Percentiles rank a stretch among this genome's conserved stretches.
Conservation (phyloP, 2,888 invertebrate species). For the Drepanosiphum platanoidis region DNA sequence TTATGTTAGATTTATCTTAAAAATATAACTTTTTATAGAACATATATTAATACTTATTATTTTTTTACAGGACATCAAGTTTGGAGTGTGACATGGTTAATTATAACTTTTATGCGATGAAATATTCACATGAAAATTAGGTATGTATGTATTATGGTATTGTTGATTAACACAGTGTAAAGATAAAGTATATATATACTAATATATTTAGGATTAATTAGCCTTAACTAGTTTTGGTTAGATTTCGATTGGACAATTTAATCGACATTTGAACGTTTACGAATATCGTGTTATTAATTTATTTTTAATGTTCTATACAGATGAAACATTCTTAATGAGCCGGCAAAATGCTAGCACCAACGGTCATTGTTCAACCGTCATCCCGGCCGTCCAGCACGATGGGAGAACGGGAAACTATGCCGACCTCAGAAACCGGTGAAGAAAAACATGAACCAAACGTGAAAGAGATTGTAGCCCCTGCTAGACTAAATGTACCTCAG, state of each 20-base stretch:
- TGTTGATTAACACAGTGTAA: too few relatives aligned
- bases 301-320: not conserved
- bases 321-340: constrained; percentile 45
- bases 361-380: constrained; percentile 63
- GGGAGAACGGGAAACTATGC: constrained; percentile 42
- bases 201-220: too few relatives aligned
- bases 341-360: constrained; percentile 63
- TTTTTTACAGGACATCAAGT: not conserved
- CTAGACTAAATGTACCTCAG: constrained; percentile 46
- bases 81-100: not conserved
- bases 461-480: constrained; percentile 51
- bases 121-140: not conserved
- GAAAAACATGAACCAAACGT: constrained; percentile 59
- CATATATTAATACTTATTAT: too few relatives aligned
- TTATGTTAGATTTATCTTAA: too few relatives aligned
- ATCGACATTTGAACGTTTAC: not conserved
- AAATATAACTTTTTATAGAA: too few relatives aligned
- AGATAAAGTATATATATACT: too few relatives aligned
- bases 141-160: not conserved
- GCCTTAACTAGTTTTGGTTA: too few relatives aligned
- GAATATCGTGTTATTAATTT: not conserved
- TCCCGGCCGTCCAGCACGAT: constrained; percentile 63
- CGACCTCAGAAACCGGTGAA: constrained; percentile 40
- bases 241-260: too few relatives aligned
- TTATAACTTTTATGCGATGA: not conserved